Base-by-base conservation (phyloP, 2,888 invertebrate species). In the Clanis bilineata region DNA sequence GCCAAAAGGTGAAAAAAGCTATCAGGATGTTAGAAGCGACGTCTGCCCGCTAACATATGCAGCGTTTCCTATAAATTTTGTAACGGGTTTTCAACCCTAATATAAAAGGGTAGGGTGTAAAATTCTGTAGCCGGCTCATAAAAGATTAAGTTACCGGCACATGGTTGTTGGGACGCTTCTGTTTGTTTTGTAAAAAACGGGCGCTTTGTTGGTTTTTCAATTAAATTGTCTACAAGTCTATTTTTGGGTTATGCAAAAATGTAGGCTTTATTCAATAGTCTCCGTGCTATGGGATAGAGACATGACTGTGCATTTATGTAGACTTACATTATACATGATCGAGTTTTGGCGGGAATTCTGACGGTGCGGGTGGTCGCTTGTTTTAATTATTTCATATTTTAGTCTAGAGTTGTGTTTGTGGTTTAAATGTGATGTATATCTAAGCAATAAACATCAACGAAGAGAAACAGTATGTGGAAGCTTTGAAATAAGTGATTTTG, bases 21-120 rank as follows among this genome's bases (percentile, higher is more conserved):
- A 28, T 7, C 28, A 51, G 51, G 28, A 51, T 51, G 51, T 51
- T 51, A 51, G 51, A 18, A 32, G 51, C 18, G 51, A 51, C 51
- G 51, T 45, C 12, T 45, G 23, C 18, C 10, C 28, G 51, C 32
- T 51, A 28, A 51, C 51, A 51, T 51, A 51, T 51, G 51, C 51
- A 18, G 15, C 18, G 28, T 18, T 44, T 44, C 44, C 44, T 44
- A 44, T 23, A 22, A 22, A 44, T 10, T 3, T 3, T 44, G 5
- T 12, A 12, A 22, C n/a, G 47, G 9, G n/a, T 28, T 28, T 9
- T 28, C 28, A 51, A 51, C 51, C 18, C 18, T 51, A 51, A 28
- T 4, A 4, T 18, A 7, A 51, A 1, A 7, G 51, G 4, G 18
- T 51, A 51, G 3, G 15, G 18, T 32, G 9, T 9, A 51, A 51